Percentiles rank a stretch among this genome's conserved stretches.
phyloP scores from a whole-genome alignment of 2,888 invertebrate genomes.

The Eristalinus aeneus region DNA sequence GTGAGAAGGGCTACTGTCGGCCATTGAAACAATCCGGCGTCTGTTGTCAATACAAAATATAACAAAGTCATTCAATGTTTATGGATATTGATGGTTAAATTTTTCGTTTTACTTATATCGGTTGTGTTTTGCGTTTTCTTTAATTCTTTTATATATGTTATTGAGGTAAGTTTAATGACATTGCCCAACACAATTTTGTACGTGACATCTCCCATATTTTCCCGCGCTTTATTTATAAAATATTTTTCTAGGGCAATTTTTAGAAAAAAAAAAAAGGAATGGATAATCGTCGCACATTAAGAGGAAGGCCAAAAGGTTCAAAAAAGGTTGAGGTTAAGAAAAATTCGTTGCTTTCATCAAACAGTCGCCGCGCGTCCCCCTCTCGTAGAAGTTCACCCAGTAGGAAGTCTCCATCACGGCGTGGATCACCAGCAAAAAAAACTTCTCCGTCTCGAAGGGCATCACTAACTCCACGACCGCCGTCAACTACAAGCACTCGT shows the following conservation, averaged over 20 bases:
- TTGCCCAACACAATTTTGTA: neutral
- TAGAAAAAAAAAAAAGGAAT: slow-evolving; percentile 55
- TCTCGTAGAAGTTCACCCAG: slow-evolving; percentile 78
- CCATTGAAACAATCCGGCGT: slow-evolving; percentile 55
- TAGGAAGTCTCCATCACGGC: slow-evolving; percentile 82
- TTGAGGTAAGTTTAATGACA: neutral
- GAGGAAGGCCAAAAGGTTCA: slow-evolving; percentile 60
- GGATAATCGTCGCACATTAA: slow-evolving; percentile 72
- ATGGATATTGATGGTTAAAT: slow-evolving; percentile 19
- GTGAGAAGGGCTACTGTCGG: slow-evolving; percentile 16
- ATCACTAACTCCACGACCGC: slow-evolving; percentile 40
- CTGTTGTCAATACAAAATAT: slow-evolving; percentile 46
- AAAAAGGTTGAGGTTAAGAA: slow-evolving; percentile 45
- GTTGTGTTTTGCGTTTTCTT: neutral
- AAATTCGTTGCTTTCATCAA: slow-evolving; percentile 28
- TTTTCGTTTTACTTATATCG: neutral
- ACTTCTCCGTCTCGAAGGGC: slow-evolving; percentile 73
- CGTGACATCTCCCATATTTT: slow-evolving; percentile 24
- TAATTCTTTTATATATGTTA: neutral
- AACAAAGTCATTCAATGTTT: slow-evolving; percentile 42
- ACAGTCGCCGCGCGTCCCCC: slow-evolving; percentile 70
- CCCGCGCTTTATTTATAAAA: slow-evolving; percentile 18
- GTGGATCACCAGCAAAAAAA: slow-evolving; percentile 82
- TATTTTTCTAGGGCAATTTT: neutral
- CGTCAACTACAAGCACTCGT: slow-evolving; percentile 46